Conservation (phyloP, 2,113 vertebrate genomes). For the Neopipo cinnamomea region DNA sequence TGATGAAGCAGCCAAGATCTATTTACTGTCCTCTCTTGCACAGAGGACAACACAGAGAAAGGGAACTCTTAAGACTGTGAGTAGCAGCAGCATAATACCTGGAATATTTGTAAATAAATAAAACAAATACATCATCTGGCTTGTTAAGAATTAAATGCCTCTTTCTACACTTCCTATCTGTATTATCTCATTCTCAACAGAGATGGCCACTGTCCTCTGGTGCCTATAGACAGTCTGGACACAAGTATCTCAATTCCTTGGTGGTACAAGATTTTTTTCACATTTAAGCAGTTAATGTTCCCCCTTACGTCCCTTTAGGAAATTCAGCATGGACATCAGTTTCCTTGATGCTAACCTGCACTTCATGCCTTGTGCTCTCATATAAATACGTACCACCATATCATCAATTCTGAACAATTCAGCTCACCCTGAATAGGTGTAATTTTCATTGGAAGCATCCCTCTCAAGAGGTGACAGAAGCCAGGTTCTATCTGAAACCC, state of each 20-base stretch:
- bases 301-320: background rate
- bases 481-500: background rate
- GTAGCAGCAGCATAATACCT: background rate
- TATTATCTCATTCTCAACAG: background rate
- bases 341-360: background rate
- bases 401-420: background rate
- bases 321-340: background rate
- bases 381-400: background rate
- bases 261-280: background rate
- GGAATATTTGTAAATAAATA: background rate
- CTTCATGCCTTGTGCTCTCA: background rate
- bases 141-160: background rate
- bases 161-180: background rate
- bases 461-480: background rate
- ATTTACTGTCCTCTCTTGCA: background rate
- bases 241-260: background rate
- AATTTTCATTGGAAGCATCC: background rate
- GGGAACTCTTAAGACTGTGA: background rate
- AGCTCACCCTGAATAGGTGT: background rate
- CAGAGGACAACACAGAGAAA: background rate
- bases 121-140: background rate
- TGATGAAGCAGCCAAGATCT: background rate
- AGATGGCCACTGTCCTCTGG: background rate
- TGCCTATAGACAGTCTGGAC: background rate
- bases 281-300: background rate